Conservation (phyloP, 2,797 vertebrate genomes). For the Lophotriccus pileatus region DNA sequence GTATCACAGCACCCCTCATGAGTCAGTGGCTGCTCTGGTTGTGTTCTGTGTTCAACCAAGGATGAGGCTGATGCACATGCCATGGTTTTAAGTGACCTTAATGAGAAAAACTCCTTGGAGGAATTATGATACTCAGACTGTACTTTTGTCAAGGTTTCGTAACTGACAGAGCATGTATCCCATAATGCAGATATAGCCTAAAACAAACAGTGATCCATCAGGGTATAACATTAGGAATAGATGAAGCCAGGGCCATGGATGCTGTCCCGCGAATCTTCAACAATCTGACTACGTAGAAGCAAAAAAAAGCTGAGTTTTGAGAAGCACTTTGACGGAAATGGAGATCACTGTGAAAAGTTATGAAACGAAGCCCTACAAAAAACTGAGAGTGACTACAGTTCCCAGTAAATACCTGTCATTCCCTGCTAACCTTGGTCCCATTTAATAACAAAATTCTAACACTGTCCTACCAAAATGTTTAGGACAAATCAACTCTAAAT, state of each 20-base stretch:
- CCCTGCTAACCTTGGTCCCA: not conserved
- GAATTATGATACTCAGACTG: not conserved
- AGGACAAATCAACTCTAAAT: not conserved
- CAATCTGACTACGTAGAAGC: not conserved
- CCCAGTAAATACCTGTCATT: not conserved
- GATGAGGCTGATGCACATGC: not conserved
- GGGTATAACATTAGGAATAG: not conserved
- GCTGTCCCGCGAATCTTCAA: not conserved
- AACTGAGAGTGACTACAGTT: not conserved
- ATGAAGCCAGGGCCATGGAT: not conserved
- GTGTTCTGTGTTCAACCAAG: not conserved
- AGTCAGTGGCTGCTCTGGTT: not conserved
- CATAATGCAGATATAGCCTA: not conserved
- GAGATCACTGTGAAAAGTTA: not conserved
- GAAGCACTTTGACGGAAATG: not conserved
- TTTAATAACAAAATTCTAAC: not conserved
- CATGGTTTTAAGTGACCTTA: not conserved
- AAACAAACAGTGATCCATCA: not conserved
- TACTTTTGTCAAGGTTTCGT: not conserved
- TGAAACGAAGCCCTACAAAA: not conserved
- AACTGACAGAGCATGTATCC: not conserved
- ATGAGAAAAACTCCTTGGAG: not conserved
- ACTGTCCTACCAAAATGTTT: not conserved
- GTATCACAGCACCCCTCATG: fast-evolving
- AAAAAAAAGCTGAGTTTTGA: not conserved